Conservation (phyloP, 2,113 vertebrate species). For the Himantopus leucocephalus region DNA sequence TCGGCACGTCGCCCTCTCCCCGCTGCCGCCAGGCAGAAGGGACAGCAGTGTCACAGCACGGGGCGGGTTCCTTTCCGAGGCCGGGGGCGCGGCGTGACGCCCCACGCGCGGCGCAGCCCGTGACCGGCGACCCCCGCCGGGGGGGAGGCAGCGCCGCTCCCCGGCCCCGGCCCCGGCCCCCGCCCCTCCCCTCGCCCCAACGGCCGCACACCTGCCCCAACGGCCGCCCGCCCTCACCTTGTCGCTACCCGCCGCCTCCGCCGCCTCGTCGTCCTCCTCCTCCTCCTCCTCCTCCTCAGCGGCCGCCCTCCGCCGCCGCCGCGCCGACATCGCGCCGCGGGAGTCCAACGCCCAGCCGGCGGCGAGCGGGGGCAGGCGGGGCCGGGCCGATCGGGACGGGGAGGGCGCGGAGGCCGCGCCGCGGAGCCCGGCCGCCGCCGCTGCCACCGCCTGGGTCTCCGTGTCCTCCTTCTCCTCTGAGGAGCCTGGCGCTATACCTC, state of each 20-base stretch:
- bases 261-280: not conserved
- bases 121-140: not conserved
- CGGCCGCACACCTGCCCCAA: not conserved
- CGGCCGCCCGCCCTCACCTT: not conserved
- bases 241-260: not conserved
- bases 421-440: not conserved
- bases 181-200: too few relatives aligned
- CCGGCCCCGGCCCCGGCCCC: not conserved
- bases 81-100: not conserved
- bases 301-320: not conserved
- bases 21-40: not conserved
- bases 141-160: not conserved
- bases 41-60: fast-evolving
- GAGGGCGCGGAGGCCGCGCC: not conserved
- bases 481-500: not conserved
- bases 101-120: not conserved
- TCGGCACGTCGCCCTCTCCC: not conserved
- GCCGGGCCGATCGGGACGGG: not conserved
- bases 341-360: not conserved
- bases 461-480: too few relatives aligned
- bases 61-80: not conserved
- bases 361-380: not conserved
- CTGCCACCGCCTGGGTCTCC: too few relatives aligned
- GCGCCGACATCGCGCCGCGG: not conserved
- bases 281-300: not conserved